A percentile compares a stretch with the other conserved stretches of the same genome.
Evolutionary conservation across 2,797 vertebrate genomes (phyloP).

Genomic region (Anguilla megastoma): DNA sequence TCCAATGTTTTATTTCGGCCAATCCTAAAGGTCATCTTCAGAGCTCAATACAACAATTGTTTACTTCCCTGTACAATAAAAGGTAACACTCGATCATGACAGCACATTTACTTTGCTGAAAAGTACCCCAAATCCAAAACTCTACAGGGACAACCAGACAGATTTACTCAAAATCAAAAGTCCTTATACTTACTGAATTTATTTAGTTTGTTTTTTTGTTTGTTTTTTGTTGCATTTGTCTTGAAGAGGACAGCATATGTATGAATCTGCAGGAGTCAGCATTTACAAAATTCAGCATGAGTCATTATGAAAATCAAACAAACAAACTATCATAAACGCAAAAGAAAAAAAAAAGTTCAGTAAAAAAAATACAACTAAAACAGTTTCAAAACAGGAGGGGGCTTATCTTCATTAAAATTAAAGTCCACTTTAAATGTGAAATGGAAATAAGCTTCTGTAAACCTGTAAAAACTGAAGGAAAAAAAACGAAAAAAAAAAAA

Average conservation of each 20-base stretch:
- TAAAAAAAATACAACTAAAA: constrained; percentile 59
- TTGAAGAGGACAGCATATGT: constrained; percentile 48
- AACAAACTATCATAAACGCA: constrained; percentile 46
- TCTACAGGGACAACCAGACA: constrained; percentile 25
- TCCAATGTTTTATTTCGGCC: constrained; percentile 65
- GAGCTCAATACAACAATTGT: constrained; percentile 45
- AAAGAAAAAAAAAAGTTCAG: constrained; percentile 51
- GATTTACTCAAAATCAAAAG: neutral
- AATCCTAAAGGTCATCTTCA: constrained; percentile 54
- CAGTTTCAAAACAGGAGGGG: constrained; percentile 41
- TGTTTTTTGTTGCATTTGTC: constrained; percentile 27
- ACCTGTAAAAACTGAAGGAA: constrained; percentile 45
- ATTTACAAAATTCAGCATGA: constrained; percentile 51
- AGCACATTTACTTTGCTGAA: constrained; percentile 42
- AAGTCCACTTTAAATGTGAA: constrained; percentile 45
- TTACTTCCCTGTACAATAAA: constrained; percentile 59
- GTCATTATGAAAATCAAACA: constrained; percentile 4
- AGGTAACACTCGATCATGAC: constrained; percentile 41
- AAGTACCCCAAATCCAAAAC: constrained; percentile 49
- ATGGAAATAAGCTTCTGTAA: constrained; percentile 9
- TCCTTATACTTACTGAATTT: constrained; percentile 1
- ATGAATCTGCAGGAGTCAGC: constrained; percentile 42
- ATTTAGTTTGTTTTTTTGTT: neutral
- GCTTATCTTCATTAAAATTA: constrained; percentile 44
- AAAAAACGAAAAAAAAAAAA: constrained; percentile 43